A percentile compares a stretch with the other conserved stretches of the same genome.
Evolutionary conservation across 2,113 vertebrate species (phyloP).

Genomic region (Cnemophilus loriae): DNA sequence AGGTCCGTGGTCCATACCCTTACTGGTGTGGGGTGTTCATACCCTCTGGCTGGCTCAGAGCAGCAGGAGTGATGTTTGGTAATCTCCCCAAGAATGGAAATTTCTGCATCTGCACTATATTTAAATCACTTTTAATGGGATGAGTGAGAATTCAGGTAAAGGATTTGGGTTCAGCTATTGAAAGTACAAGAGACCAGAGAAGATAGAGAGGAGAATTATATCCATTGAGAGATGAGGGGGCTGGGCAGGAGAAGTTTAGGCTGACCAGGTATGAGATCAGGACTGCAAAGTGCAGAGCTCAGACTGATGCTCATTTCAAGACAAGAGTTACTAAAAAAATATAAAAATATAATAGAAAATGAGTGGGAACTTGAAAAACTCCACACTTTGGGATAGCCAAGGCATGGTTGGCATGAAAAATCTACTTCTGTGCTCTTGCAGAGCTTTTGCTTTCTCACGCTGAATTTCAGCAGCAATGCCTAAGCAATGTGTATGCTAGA

Average conservation of each 20-base stretch:
- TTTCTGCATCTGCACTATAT: not conserved
- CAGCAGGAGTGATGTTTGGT: not conserved
- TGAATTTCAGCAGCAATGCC: not conserved
- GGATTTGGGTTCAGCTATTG: not conserved
- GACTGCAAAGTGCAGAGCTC: not conserved
- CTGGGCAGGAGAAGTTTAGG: not conserved
- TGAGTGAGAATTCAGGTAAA: not conserved
- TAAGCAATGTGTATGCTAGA: not conserved
- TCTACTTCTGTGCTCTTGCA: not conserved
- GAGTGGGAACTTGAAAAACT: not conserved
- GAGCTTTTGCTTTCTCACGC: not conserved
- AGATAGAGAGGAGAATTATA: not conserved
- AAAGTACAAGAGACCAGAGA: not conserved
- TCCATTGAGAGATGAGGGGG: rapidly evolving
- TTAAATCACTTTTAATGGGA: not conserved
- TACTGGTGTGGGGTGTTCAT: not conserved
- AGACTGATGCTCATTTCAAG: not conserved
- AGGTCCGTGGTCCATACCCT: not conserved
- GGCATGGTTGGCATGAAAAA: not conserved
- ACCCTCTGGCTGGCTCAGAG: not conserved
- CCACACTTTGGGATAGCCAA: not conserved
- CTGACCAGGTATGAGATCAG: not conserved
- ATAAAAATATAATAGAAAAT: not conserved
- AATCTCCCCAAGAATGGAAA: not conserved
- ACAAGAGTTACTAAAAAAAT: not conserved